These are phyloP conservation scores for Lissocephala sabroskyi DNA, from an alignment of 2,888 invertebrate genomes.

Conservation along the genomic window DNA sequence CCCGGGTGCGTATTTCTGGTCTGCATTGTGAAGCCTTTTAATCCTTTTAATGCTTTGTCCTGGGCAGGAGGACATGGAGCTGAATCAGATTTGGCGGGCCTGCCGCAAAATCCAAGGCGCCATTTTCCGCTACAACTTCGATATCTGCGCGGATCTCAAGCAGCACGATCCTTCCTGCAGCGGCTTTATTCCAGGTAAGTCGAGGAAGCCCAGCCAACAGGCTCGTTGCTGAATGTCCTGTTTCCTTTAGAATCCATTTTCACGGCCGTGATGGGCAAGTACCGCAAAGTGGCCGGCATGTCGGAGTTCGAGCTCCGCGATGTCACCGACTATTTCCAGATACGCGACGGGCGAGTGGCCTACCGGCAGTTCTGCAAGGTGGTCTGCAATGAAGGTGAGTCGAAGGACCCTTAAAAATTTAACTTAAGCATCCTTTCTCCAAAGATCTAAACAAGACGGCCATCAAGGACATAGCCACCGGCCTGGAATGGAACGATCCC, in stretches of 20 bases:
- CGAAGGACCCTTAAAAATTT: neutral
- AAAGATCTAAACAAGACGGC: constrained; percentile 41
- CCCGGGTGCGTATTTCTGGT: constrained; percentile 44
- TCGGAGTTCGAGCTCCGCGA: constrained; percentile 82
- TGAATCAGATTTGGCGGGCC: constrained; percentile 83
- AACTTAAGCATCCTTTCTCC: constrained; percentile 19
- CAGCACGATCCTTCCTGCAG: constrained; percentile 80
- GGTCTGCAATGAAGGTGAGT: constrained; percentile 73
- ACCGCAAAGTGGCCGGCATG: constrained; percentile 79
- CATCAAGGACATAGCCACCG: constrained; percentile 72
- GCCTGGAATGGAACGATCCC: constrained; percentile 81
- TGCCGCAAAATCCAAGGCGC: constrained; percentile 87
- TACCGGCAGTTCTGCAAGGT: constrained; percentile 84
- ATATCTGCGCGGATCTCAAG: constrained; percentile 81
- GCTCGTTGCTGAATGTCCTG: too few species aligned
- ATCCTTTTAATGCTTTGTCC: constrained; percentile 2
- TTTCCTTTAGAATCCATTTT: constrained; percentile 79
- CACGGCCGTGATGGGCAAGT: constrained; percentile 79
- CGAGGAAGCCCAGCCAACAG: too few species aligned
- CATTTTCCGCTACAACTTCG: constrained; percentile 80
- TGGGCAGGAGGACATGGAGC: constrained; percentile 55
- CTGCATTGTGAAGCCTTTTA: too few species aligned
- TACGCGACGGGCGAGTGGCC: constrained; percentile 84
- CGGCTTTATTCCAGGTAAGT: constrained; percentile 79
- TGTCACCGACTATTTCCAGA: constrained; percentile 83